A percentile compares a stretch with the other conserved stretches of the same genome.
Conservation (phyloP, 2,113 vertebrate species). For the Macrotis lagotis region DNA sequence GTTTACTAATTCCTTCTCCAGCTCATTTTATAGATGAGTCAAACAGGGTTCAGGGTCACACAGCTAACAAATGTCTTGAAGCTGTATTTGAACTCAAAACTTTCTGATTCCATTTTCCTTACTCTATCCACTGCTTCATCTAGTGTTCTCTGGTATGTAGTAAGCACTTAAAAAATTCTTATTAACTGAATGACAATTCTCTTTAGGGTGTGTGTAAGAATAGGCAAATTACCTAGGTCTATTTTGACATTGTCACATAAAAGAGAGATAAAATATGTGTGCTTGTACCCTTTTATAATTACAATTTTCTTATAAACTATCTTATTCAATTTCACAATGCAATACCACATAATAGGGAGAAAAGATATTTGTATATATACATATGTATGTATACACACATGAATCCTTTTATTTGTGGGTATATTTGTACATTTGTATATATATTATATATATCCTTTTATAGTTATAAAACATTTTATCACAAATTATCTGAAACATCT, state of each 20-base stretch:
- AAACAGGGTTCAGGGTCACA: neutral
- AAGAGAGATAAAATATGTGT: neutral
- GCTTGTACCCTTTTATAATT: neutral
- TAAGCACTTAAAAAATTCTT: neutral
- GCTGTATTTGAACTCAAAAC: neutral
- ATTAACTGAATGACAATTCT: neutral
- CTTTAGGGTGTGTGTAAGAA: neutral
- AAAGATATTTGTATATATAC: neutral
- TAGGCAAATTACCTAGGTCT: neutral
- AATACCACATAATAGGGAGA: neutral
- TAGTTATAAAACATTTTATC: neutral
- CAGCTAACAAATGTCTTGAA: neutral
- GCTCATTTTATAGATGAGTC: neutral
- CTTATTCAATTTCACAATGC: neutral
- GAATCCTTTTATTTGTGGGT: neutral
- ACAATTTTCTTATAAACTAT: neutral
- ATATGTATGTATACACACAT: neutral
- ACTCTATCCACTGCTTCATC: neutral
- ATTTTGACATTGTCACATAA: neutral
- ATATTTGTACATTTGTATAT: too few relatives aligned
- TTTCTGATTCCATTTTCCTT: neutral
- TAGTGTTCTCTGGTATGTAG: neutral
- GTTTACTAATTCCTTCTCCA: neutral
- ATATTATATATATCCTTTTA: neutral
- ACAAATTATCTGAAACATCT: neutral